Evolutionary conservation across 2,797 vertebrate species (phyloP).

Genomic region (Coccyzus lansbergi): DNA sequence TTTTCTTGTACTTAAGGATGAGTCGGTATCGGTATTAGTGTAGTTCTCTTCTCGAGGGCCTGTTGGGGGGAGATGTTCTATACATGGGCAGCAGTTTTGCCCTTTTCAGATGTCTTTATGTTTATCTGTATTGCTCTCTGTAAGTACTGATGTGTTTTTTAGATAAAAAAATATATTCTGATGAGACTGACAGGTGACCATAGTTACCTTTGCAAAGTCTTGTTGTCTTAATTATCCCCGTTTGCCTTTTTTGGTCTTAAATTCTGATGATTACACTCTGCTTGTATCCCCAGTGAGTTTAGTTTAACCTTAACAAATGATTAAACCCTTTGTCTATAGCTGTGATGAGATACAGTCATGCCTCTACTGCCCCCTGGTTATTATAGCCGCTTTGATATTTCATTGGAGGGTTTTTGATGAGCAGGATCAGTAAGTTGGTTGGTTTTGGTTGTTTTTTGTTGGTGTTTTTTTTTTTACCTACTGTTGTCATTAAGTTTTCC

Average conservation of each 20-base stretch:
- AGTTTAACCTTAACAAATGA: neutral
- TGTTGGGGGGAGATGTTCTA: neutral
- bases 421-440: neutral
- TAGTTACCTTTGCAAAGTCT: neutral
- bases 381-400: neutral
- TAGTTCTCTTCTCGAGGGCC: neutral
- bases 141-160: neutral
- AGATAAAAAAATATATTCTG: neutral
- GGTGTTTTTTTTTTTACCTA: neutral
- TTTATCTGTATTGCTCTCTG: neutral
- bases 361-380: neutral
- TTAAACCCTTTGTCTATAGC: neutral
- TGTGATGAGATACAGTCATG: neutral
- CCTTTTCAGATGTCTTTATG: neutral
- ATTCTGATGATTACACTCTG: neutral
- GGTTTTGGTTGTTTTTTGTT: too few relatives aligned
- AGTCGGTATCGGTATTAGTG: neutral
- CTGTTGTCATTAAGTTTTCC: neutral
- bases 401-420: neutral
- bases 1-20: neutral
- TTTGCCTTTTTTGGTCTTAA: neutral
- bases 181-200: neutral
- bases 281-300: neutral
- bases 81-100: neutral
- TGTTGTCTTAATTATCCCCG: neutral